Conservation (phyloP, 2,113 vertebrate species). For the Conger conger region DNA sequence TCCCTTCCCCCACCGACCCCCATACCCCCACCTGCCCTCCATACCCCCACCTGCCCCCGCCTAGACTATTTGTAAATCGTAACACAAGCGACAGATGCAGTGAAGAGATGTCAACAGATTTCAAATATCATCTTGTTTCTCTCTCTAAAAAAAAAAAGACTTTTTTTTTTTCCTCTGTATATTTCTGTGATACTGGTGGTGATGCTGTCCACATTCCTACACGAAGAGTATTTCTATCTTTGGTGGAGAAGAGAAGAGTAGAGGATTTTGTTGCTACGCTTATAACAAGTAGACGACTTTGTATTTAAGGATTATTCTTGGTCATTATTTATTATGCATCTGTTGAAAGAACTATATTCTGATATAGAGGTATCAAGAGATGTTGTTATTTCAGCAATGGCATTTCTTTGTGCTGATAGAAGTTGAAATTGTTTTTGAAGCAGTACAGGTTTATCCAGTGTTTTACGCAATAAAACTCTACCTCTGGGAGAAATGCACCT, state of each 20-base stretch:
- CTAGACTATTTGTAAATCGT: background rate
- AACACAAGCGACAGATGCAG: background rate
- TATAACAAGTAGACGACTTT: conserved; percentile 85
- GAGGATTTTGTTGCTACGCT: conserved; percentile 81
- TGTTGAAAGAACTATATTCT: conserved; percentile 75
- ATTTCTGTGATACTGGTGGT: conserved; percentile 81
- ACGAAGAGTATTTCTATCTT: conserved; percentile 74
- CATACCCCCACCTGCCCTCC: no score
- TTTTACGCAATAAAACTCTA: conserved; percentile 91
- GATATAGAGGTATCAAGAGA: conserved; percentile 83
- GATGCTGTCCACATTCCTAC: conserved; percentile 85
- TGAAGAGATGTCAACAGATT: conserved; percentile 39
- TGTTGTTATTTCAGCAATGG: conserved; percentile 76
- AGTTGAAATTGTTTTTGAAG: conserved; percentile 83
- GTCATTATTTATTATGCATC: conserved; percentile 91
- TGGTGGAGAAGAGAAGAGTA: conserved; percentile 74
- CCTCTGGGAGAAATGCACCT: conserved; percentile 64
- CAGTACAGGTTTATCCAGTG: conserved; percentile 80
- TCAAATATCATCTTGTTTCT: conserved; percentile 73
- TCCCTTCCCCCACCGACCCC: no score
- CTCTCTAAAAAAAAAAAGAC: conserved; percentile 61
- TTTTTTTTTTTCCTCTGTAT: conserved; percentile 64
- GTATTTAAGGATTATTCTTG: conserved; percentile 88
- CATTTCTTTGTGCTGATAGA: conserved; percentile 82
- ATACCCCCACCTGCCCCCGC: background rate